Percentiles rank a stretch among this genome's conserved stretches.
Evolutionary conservation across 2,888 invertebrate species (phyloP).

Genomic region (Chymomyza fuscimana): DNA sequence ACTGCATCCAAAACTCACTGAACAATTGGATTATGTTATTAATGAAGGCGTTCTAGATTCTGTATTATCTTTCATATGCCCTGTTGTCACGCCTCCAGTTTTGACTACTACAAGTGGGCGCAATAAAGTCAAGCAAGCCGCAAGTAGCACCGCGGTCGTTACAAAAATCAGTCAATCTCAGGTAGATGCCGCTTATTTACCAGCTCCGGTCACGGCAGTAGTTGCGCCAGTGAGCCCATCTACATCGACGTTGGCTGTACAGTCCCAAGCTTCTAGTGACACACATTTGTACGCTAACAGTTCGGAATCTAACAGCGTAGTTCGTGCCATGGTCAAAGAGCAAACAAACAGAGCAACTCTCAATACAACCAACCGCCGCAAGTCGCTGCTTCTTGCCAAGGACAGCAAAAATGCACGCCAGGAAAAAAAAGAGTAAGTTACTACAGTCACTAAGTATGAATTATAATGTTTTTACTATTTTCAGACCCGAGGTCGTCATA

Average conservation of each 20-base stretch:
- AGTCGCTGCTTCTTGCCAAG: conserved; percentile 58
- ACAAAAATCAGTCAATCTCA: conserved; percentile 30
- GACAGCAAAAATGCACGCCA: conserved; percentile 52
- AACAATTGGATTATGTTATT: conserved; percentile 82
- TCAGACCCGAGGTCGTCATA: conserved; percentile 91
- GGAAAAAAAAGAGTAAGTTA: conserved; percentile 61
- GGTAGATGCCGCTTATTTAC: conserved; percentile 28
- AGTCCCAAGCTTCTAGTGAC: conserved; percentile 6
- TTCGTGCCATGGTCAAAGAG: conserved; percentile 59
- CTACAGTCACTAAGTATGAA: not conserved
- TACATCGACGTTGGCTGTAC: conserved; percentile 13
- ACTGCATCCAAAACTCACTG: conserved; percentile 74
- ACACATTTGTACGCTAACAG: not conserved
- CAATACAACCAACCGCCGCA: conserved; percentile 41
- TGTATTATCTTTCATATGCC: conserved; percentile 87
- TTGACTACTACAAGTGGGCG: conserved; percentile 17
- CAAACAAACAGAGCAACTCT: conserved; percentile 31
- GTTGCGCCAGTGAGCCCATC: not conserved
- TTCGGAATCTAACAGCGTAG: conserved; percentile 41
- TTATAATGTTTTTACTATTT: conserved; percentile 24
- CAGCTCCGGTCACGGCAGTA: not conserved
- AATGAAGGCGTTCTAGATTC: conserved; percentile 92
- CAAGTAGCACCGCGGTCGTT: not conserved
- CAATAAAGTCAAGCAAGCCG: not conserved
- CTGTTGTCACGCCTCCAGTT: conserved; percentile 57